A percentile compares a stretch with the other conserved stretches of the same genome.
Evolutionary conservation across 2,797 vertebrate species (phyloP).

Genomic region (Typhlichthys subterraneus): DNA sequence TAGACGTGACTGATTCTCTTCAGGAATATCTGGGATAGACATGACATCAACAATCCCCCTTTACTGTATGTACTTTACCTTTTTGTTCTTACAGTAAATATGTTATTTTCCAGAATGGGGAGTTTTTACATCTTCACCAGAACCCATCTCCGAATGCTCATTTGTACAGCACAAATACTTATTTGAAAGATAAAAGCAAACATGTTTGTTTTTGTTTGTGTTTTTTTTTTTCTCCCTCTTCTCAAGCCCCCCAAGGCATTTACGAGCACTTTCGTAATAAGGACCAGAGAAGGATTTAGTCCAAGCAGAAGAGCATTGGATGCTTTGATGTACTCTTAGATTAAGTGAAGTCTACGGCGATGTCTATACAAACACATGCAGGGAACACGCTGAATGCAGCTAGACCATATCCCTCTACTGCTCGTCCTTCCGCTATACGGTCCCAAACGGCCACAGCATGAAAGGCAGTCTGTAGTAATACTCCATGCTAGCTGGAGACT

Average conservation of each 20-base stretch:
- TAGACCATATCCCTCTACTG: constrained; percentile 61
- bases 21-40: no score
- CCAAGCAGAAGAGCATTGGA: constrained; percentile 63
- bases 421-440: constrained; percentile 64
- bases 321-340: constrained; percentile 84
- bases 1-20: constrained; percentile 5
- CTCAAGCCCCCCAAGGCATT: constrained; percentile 71
- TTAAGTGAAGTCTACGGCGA: constrained; percentile 77
- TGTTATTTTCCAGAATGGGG: constrained; percentile 34
- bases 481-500: constrained; percentile 68
- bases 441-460: constrained; percentile 73
- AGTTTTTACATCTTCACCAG: constrained; percentile 46
- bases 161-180: constrained; percentile 81
- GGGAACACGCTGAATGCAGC: constrained; percentile 59
- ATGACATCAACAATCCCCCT: no score
- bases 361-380: constrained; percentile 77
- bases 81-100: neutral
- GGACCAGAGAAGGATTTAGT: constrained; percentile 77
- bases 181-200: constrained; percentile 83
- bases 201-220: constrained; percentile 82
- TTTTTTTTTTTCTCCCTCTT: constrained; percentile 47
- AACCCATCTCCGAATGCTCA: constrained; percentile 62
- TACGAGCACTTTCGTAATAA: constrained; percentile 81
- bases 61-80: neutral
- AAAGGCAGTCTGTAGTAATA: constrained; percentile 60